These are phyloP conservation scores for Neomonachus schauinslandi DNA, from an alignment of 2,113 vertebrate genomes.

Conservation along the genomic window DNA sequence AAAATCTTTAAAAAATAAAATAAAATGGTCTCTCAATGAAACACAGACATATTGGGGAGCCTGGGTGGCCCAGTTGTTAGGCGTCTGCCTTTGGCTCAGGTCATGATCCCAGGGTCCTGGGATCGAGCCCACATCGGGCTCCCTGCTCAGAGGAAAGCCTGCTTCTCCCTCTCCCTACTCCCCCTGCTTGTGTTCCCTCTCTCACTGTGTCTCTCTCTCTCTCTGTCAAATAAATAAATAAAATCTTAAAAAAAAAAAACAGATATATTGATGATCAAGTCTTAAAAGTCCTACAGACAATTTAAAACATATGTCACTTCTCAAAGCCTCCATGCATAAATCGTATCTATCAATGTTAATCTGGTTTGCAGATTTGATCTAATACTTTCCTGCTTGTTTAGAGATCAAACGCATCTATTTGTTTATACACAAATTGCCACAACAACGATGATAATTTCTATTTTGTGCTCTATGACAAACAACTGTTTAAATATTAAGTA, in stretches of 20 bases:
- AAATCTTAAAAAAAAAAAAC: not conserved
- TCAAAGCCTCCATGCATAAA: not conserved
- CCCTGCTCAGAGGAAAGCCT: no score
- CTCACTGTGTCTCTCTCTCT: no score
- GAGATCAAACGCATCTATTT: conserved; percentile 11
- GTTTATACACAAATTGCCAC: not conserved
- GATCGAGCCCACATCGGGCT: no score
- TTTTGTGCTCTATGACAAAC: not conserved
- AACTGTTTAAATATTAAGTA: conserved; percentile 20
- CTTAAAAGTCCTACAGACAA: not conserved
- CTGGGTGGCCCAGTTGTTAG: no score
- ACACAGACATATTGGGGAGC: no score
- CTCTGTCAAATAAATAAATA: no score
- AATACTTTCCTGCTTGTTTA: not conserved
- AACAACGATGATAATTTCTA: not conserved
- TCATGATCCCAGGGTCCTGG: no score
- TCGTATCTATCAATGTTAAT: not conserved
- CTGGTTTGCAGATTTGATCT: not conserved
- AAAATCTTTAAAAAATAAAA: no score
- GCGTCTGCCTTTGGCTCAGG: no score
- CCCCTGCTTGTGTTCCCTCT: no score
- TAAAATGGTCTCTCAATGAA: no score
- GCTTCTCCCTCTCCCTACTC: no score
- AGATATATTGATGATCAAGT: not conserved
- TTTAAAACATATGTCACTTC: not conserved